Evolutionary conservation across 2,113 vertebrate species (phyloP), one percentile per base, ranked within the genome.

Genomic region (Tympanuchus pallidicinctus): DNA sequence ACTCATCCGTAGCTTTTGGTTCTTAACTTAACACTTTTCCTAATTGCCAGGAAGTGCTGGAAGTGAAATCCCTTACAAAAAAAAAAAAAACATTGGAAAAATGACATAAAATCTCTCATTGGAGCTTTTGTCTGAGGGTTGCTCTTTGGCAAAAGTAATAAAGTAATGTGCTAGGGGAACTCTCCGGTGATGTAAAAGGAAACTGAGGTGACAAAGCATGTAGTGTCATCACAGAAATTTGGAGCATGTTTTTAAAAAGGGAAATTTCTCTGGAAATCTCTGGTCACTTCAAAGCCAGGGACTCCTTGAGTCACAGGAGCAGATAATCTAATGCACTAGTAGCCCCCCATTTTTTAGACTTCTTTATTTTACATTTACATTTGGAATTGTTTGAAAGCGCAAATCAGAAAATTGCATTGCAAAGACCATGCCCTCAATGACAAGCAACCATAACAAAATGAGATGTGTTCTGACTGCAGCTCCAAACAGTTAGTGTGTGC

Each of bases 111-210:
- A 88, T 54, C 24, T 88, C 69, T 75, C 50, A 10, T 25, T 69
- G 57, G 57, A 82, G 34, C 69, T 16, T 38, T 70, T 91, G 17
- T 43, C 92, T 61, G 25, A 77, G 34, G 32, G 9, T 25, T 89
- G 71, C 45, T 52, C 89, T 89, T 81, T 45, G 93, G 20, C 12
- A 84, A 47, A 88, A 56, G 32, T 70, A 85, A 85, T 67, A 59
- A 85, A 77, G 11, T 42, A 73, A 72, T 92, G 18, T 81, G 27
- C 65, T 75, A 32, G 48, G 74, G 43, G 45, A 93, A 88, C 77
- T 59, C 27, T 89, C 20, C 57, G 52, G 83, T 83, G 76, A 86
- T 43, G 76, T 57, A 79, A 65, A 95, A 93, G 19, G 27, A 80
- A 88, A 67, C 28, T 61, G 61, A 88, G 91, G 81, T 86, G 65